Evolutionary conservation across 2,888 invertebrate genomes (phyloP).

Genomic region (Labia minor): DNA sequence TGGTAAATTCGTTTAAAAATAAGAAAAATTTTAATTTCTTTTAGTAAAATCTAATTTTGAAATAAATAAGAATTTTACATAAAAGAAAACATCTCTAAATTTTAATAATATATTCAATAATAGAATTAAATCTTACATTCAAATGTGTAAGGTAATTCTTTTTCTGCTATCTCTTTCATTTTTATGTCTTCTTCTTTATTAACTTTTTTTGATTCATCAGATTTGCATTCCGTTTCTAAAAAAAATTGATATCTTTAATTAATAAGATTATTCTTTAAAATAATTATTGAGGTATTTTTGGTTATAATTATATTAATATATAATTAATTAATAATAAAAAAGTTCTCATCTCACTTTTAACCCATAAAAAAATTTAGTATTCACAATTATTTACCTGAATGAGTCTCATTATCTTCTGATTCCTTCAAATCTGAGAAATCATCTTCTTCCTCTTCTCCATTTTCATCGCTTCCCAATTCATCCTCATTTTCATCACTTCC

Average conservation of each 20-base stretch:
- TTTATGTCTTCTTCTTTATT: conserved; percentile 37
- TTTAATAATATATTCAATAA: conserved; percentile 17
- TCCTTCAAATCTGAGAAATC: conserved; percentile 27
- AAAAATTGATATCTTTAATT: no score
- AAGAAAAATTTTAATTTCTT: no score
- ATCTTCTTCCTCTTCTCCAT: conserved; percentile 29
- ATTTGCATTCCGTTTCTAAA: background rate
- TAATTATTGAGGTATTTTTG: no score
- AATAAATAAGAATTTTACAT: background rate
- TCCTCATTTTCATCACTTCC: conserved; percentile 28
- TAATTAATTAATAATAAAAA: no score
- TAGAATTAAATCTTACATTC: conserved; percentile 31
- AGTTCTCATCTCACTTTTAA: no score
- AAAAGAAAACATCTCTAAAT: conserved; percentile 15
- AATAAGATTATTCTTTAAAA: no score
- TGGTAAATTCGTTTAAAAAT: no score
- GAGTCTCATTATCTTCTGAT: conserved; percentile 29
- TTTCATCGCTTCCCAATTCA: conserved; percentile 28
- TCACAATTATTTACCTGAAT: conserved; percentile 29
- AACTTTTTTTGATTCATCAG: conserved; percentile 30
- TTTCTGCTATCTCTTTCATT: conserved; percentile 43
- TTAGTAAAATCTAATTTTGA: no score
- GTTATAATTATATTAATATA: no score
- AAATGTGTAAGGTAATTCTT: conserved; percentile 45
- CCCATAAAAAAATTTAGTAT: no score